Evolutionary conservation across 2,888 invertebrate genomes (phyloP).

Genomic region (Zootermopsis nevadensis): DNA sequence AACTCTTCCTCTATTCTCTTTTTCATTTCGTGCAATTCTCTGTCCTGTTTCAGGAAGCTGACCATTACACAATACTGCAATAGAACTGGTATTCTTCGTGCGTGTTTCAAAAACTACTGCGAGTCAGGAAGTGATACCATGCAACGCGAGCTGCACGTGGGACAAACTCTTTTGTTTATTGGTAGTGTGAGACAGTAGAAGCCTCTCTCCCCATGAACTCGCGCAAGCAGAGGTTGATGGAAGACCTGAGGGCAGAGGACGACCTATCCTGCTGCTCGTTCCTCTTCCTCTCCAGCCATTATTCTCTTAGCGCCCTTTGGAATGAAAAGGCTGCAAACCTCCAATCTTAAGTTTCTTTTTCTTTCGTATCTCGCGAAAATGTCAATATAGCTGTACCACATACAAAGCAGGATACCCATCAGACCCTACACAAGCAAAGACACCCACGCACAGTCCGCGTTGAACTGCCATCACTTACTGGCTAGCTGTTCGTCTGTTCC

Average conservation of each 20-base stretch:
- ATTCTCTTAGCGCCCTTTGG: conserved; percentile 6
- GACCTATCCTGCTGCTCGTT: conserved; percentile 22
- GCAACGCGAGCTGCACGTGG: not conserved
- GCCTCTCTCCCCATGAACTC: not conserved
- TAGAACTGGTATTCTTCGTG: not conserved
- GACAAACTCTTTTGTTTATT: not conserved
- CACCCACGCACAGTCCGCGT: too few species aligned
- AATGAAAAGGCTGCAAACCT: conserved; percentile 7
- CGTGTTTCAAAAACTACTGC: not conserved
- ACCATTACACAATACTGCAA: not conserved
- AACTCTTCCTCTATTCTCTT: too few species aligned
- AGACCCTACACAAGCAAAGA: too few species aligned
- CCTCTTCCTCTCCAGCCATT: not conserved
- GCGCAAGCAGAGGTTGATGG: conserved; percentile 5
- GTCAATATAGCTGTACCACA: not conserved
- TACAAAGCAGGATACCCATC: too few species aligned
- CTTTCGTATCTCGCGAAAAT: not conserved
- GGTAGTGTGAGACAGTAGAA: not conserved
- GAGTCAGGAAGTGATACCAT: not conserved
- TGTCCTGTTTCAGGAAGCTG: not conserved
- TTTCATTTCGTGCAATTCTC: not conserved
- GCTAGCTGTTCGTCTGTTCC: too few species aligned
- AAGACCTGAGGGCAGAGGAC: conserved; percentile 2
- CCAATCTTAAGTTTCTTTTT: not conserved
- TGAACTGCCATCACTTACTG: too few species aligned